A percentile compares a stretch with the other conserved stretches of the same genome.
phyloP scores from a whole-genome alignment of 2,797 vertebrate genomes.

The Gymnocypris eckloni region DNA sequence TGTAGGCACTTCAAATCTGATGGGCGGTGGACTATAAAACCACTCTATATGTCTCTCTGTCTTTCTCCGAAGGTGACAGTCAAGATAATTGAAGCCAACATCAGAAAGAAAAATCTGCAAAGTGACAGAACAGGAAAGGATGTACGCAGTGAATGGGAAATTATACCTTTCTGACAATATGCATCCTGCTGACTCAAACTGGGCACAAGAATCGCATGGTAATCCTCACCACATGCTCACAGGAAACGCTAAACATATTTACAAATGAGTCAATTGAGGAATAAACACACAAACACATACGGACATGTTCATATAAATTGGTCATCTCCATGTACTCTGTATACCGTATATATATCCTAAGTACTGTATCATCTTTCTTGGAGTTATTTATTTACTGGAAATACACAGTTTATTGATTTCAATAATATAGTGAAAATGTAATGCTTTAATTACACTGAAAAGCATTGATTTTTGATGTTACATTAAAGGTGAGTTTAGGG shows the following conservation, averaged over 20 bases:
- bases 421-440: too few relatives aligned
- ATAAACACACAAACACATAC: constrained; percentile 24
- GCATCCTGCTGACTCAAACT: constrained; percentile 52
- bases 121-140: background rate
- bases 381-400: too few relatives aligned
- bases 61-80: constrained; percentile 10
- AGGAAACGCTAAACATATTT: constrained; percentile 46
- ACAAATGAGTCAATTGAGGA: constrained; percentile 45
- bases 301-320: constrained; percentile 8
- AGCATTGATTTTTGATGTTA: too few relatives aligned
- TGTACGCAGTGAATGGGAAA: background rate
- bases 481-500: background rate
- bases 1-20: constrained; percentile 7
- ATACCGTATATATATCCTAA: too few relatives aligned
- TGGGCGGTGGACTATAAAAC: background rate
- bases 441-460: too few relatives aligned
- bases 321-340: background rate
- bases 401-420: too few relatives aligned
- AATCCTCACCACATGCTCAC: constrained; percentile 53
- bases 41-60: background rate
- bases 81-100: background rate
- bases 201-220: constrained; percentile 41
- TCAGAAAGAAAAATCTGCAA: background rate
- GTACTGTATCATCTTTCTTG: too few relatives aligned
- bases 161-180: constrained; percentile 30